Evolutionary conservation across 2,888 invertebrate genomes (phyloP).

Genomic region (Deroplatys truncata): DNA sequence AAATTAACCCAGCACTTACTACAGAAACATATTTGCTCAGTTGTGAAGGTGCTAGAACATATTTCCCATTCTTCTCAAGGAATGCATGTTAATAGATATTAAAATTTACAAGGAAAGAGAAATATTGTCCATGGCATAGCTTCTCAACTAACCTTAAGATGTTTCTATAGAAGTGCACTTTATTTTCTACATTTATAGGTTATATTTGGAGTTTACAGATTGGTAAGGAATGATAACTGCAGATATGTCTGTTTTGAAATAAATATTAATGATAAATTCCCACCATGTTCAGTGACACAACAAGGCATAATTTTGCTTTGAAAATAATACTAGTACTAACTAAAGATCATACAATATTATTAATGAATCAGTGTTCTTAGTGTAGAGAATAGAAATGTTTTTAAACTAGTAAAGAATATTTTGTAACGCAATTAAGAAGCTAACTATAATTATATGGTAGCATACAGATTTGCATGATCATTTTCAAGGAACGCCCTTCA

Average conservation of each 20-base stretch:
- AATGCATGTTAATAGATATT: background rate
- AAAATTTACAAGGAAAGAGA: background rate
- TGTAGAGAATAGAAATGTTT: background rate
- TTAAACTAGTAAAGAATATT: background rate
- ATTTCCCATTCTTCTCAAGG: background rate
- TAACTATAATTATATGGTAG: background rate
- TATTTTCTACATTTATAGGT: background rate
- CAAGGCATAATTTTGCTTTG: background rate
- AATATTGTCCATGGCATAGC: background rate
- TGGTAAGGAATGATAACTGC: conserved; percentile 3
- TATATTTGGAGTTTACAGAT: background rate
- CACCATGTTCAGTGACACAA: background rate
- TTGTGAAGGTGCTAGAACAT: background rate
- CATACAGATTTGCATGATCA: background rate
- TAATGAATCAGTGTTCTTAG: background rate
- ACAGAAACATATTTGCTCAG: background rate
- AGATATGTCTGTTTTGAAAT: background rate
- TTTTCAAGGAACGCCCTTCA: conserved; percentile 4
- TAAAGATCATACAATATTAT: background rate
- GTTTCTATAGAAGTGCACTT: background rate
- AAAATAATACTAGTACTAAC: background rate
- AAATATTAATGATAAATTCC: background rate
- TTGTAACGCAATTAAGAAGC: background rate
- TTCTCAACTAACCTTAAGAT: background rate
- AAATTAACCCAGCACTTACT: background rate